Conservation (phyloP, 2,113 vertebrate species). For the Pterocles burchelli region DNA sequence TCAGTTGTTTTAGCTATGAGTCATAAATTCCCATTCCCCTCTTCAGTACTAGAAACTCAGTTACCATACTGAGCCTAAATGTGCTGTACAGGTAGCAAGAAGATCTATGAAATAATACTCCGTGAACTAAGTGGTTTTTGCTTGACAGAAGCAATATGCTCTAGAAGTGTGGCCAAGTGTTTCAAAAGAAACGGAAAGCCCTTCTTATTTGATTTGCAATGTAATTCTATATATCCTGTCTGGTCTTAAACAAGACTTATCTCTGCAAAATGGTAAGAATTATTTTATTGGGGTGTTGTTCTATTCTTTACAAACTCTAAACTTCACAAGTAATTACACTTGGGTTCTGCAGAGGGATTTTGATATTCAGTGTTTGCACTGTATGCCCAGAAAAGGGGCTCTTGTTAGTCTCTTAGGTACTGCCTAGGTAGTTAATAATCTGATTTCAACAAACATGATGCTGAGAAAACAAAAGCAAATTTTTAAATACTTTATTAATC, state of each 20-base stretch:
- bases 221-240: not conserved
- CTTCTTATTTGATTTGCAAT: not conserved
- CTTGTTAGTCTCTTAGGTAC: not conserved
- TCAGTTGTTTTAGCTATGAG: not conserved
- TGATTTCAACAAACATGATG: not conserved
- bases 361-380: not conserved
- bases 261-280: not conserved
- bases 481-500: slow-evolving; percentile 20
- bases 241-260: not conserved
- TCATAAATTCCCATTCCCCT: not conserved
- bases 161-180: not conserved
- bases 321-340: not conserved
- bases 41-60: not conserved
- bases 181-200: not conserved
- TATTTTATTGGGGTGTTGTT: not conserved
- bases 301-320: too few species aligned
- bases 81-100: not conserved
- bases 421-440: not conserved
- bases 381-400: not conserved
- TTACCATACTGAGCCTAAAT: not conserved
- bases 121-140: not conserved
- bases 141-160: not conserved
- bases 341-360: not conserved
- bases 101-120: not conserved
- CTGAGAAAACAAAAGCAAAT: not conserved